Evolutionary conservation across 2,888 invertebrate genomes (phyloP), one percentile per base, ranked within the genome.

Genomic region (Drosophila prostipennis): DNA sequence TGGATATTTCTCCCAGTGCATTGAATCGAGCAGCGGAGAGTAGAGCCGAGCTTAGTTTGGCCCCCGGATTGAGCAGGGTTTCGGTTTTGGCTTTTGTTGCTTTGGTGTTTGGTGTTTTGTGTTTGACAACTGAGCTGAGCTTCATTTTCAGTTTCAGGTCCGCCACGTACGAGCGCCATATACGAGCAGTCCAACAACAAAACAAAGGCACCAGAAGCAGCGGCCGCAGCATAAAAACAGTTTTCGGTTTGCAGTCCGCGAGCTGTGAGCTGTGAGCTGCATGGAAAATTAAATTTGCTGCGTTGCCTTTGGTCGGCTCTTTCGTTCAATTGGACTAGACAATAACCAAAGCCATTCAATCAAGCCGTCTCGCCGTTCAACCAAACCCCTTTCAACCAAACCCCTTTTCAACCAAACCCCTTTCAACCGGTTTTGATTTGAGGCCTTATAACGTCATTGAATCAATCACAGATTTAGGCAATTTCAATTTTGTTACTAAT

Each of bases 201-300:
- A 54, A 23, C 40, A 52, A 32, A 37, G 42, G 59, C 53, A 37
- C 56, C 57, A 70, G 51, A 45, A 74, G 45, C 64, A 19, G 16
- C 42, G 34, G 53, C 57, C 64, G 40, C 26, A 61, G 67, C 74
- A 74, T 65, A 59, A 69, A 77, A 69, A 70, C 84, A 86, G 46
- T 39, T 67, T 67, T 67, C 37, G 42, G 69, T 68, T 69, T 69
- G 52, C 70, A 56, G 52, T 37, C 46, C 48, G 77, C 36, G 72
- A 26, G 26, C 26, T 26, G 26, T 26, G 72, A 26, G 26, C 26
- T 26, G 26, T 26, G 84, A 80, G 89, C 76, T 84, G 84, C 89
- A 89, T 85, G 76, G 84, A 80, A 89, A 89, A 85, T 89, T 71
- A 55, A 72, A 52, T 70, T 76, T 63, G 53, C 53, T 72, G 70